phyloP scores from a whole-genome alignment of 2,888 invertebrate species.

The Bursaphelenchus okinawaensis region DNA sequence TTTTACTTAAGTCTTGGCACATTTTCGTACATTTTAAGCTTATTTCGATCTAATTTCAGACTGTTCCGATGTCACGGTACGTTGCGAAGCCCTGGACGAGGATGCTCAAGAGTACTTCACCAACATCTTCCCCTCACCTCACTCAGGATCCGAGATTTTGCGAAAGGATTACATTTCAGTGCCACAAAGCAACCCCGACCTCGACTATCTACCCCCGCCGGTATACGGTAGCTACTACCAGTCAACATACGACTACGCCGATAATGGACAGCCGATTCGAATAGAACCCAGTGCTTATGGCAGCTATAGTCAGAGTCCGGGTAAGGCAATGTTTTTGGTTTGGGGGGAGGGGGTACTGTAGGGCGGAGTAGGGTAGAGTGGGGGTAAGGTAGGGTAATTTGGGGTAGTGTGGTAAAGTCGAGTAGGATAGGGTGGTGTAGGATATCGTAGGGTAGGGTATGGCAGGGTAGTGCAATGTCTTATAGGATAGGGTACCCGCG shows the following conservation, averaged over 20 bases:
- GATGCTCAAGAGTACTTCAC: slow-evolving; percentile 17
- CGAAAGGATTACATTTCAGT: slow-evolving; percentile 53
- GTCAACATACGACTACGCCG: slow-evolving; percentile 1
- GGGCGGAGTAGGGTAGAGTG: background rate
- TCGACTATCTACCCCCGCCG: slow-evolving; percentile 47
- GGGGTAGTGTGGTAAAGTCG: no score
- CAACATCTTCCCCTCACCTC: slow-evolving; percentile 6
- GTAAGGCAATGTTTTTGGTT: no score
- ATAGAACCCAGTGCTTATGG: background rate
- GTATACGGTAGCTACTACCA: slow-evolving; percentile 10
- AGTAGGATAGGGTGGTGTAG: no score
- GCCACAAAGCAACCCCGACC: slow-evolving; percentile 56
- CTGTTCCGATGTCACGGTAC: slow-evolving; percentile 53
- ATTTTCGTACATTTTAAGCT: background rate
- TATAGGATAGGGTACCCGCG: no score
- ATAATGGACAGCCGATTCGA: background rate
- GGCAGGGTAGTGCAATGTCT: no score
- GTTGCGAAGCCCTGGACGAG: slow-evolving; percentile 53
- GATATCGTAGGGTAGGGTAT: no score
- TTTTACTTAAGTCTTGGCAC: no score
- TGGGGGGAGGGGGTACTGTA: background rate
- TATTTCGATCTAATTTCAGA: slow-evolving; percentile 8
- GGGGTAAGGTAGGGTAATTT: no score
- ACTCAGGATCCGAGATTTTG: background rate
- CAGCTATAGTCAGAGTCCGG: background rate